Conservation (phyloP, 2,888 invertebrate species). For the Ctenicera cuprea region DNA sequence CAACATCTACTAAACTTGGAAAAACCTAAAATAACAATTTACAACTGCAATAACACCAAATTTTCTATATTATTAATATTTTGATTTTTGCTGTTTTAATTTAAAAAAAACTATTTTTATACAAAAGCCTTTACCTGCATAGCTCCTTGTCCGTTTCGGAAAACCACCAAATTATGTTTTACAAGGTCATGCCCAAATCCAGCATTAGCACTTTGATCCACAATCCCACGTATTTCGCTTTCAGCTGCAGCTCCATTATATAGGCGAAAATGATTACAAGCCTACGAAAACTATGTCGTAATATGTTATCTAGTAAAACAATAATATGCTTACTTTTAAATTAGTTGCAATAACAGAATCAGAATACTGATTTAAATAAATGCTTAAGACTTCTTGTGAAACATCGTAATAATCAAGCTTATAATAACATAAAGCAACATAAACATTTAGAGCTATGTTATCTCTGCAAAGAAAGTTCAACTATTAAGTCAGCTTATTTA, state of each 20-base stretch:
- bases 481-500: too few species aligned
- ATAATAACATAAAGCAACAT: constrained; percentile 98
- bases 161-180: constrained; percentile 96
- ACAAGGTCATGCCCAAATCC: constrained; percentile 94
- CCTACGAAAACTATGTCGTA: constrained; percentile 69
- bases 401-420: constrained; percentile 99
- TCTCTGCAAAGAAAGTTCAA: constrained; percentile 78
- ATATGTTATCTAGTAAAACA: background rate
- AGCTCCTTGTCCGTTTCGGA: constrained; percentile 94
- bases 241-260: constrained; percentile 98
- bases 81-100: background rate
- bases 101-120: too few species aligned
- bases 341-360: constrained; percentile 97
- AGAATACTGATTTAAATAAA: constrained; percentile 92
- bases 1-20: constrained; percentile 93
- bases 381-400: constrained; percentile 96
- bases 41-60: too few species aligned
- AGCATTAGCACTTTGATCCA: constrained; percentile 82
- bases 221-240: constrained; percentile 88
- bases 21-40: constrained; percentile 78
- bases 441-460: constrained; percentile 95
- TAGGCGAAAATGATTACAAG: constrained; percentile 87
- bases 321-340: constrained; percentile 79
- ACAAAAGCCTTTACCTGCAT: too few species aligned
- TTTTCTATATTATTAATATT: background rate